A percentile compares a stretch with the other conserved stretches of the same genome.
These are phyloP conservation scores for Nycteola revayana DNA, from an alignment of 2,888 invertebrate species.

Conservation along the genomic window DNA sequence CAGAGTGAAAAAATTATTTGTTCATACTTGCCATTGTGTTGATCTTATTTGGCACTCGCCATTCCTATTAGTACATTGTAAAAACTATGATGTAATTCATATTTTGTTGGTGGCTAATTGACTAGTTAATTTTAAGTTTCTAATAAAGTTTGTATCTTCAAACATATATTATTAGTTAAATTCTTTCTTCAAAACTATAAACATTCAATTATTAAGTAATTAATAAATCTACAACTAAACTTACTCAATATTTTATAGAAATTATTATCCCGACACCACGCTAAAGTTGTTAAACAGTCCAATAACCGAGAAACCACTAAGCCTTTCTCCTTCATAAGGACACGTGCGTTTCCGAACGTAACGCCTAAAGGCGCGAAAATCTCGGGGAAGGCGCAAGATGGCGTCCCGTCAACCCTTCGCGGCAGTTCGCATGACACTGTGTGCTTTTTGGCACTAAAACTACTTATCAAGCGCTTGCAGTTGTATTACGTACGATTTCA, in stretches of 20 bases:
- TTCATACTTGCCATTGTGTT: too few species aligned
- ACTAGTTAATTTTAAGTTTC: too few species aligned
- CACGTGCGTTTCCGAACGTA: conserved; percentile 42
- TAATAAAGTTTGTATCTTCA: too few species aligned
- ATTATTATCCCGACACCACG: conserved; percentile 65
- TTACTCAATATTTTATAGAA: conserved; percentile 69
- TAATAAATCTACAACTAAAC: too few species aligned
- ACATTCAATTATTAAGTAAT: too few species aligned
- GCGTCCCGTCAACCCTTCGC: conserved; percentile 49
- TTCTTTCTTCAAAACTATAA: too few species aligned
- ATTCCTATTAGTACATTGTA: too few species aligned
- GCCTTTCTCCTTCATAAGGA: conserved; percentile 71
- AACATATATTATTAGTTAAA: too few species aligned
- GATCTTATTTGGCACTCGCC: too few species aligned
- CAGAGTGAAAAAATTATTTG: too few species aligned
- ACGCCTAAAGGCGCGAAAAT: conserved; percentile 50
- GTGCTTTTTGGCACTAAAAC: conserved; percentile 61
- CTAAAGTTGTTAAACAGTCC: conserved; percentile 47
- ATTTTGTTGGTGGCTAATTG: not conserved
- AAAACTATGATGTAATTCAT: too few species aligned
- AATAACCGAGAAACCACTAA: conserved; percentile 43
- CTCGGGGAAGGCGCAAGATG: conserved; percentile 18
- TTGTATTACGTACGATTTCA: conserved; percentile 32
- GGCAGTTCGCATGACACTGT: conserved; percentile 62
- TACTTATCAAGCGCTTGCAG: conserved; percentile 41